Evolutionary conservation across 2,888 invertebrate species (phyloP), one percentile per base, ranked within the genome.

Genomic region (Rhagonycha lutea): DNA sequence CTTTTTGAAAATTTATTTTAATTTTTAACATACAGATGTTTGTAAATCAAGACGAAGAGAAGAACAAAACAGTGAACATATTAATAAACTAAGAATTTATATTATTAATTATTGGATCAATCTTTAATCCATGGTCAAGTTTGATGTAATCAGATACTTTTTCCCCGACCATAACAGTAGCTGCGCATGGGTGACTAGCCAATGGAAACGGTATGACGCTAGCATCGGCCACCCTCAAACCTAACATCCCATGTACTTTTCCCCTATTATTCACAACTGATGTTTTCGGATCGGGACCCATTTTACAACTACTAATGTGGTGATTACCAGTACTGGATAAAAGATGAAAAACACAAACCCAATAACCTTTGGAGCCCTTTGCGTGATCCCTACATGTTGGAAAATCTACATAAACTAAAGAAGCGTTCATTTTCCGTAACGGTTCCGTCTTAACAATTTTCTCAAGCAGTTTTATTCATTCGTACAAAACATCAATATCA

Each of bases 401-500:
- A 75, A 89, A 88, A 4, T 88, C 86, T 1, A 88, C 88, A 32
- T 90, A 90, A 69, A 91, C 85, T 5, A 92, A 81, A 14, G 85
- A 88, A 0, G 92, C 88, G 0, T 92, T 91, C 24, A 90, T 89
- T 14, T 87, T 87, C 82, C 90, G 90, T 85, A 94, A 91, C 0
- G 92, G 90, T 5, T 89, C 88, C 2, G 92, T 92, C 23, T 84
- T 71, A 1, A 78, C 32, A 26, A 84, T 70, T 10, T 78, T 76
- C 14, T 80, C 14, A 8, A 79, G 65, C 24, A 77, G 72, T 10
- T 91, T 87, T 5, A 93, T 89, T 0, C 91, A 91, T 14, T 90
- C 89, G 1, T 93, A 89, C n/a, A 93, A 87, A 3, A 91, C 86
- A 82, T 95, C 95, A 1, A 91, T 86, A 82, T 95, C 95, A 47